Percentiles rank a stretch among this genome's conserved stretches.
Conservation (phyloP, 2,888 invertebrate species). For the Tinea semifulvella region DNA sequence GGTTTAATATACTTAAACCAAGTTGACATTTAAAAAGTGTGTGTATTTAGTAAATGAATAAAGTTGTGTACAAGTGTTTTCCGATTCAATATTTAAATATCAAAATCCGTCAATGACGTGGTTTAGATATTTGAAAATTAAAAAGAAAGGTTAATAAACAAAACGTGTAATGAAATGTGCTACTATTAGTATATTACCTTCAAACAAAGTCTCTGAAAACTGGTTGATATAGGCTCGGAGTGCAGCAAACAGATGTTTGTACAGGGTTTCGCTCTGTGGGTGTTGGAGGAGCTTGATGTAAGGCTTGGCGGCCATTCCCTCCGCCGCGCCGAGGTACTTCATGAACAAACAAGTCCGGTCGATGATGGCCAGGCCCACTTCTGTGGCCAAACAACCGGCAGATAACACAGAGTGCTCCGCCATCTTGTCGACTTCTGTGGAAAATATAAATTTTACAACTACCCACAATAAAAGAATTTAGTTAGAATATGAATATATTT, state of each 20-base stretch:
- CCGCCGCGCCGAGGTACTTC: conserved; percentile 79
- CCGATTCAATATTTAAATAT: too few species aligned
- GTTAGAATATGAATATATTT: too few species aligned
- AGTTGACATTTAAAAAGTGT: too few species aligned
- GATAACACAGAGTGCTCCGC: conserved; percentile 52
- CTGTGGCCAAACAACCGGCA: conserved; percentile 76
- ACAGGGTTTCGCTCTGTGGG: conserved; percentile 90
- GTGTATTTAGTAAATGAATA: too few species aligned
- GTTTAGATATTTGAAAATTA: too few species aligned
- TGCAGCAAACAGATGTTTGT: conserved; percentile 92
- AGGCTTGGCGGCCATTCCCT: conserved; percentile 84
- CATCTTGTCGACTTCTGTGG: conserved; percentile 48
- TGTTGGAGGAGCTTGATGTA: conserved; percentile 87
- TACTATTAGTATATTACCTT: conserved; percentile 64
- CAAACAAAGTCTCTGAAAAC: conserved; percentile 83
- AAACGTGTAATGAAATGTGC: too few species aligned
- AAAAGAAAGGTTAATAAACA: too few species aligned
- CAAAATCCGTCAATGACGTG: too few species aligned
- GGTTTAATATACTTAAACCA: too few species aligned
- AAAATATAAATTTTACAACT: background rate
- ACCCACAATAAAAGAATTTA: too few species aligned
- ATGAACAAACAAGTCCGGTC: conserved; percentile 89
- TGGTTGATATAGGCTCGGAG: conserved; percentile 92
- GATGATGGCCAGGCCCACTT: conserved; percentile 87
- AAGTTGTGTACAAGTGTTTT: too few species aligned